Evolutionary conservation across 2,797 vertebrate species (phyloP).

Genomic region (Siniperca scherzeri): DNA sequence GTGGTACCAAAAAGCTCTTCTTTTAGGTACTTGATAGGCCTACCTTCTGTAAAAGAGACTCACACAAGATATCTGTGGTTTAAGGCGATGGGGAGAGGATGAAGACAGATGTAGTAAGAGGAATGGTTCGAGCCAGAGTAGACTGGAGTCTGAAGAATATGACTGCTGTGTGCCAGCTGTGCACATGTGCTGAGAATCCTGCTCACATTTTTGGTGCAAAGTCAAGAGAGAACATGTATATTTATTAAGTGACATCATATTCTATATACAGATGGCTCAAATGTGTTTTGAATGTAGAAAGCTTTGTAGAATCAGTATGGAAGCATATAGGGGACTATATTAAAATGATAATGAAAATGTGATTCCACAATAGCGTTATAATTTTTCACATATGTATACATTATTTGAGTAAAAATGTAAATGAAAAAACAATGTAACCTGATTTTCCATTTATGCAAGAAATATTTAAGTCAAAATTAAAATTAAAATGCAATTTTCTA

Average conservation of each 20-base stretch:
- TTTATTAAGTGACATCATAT: slow-evolving; percentile 41
- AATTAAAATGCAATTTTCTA: no score
- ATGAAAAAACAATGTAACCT: no score
- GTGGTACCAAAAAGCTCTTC: not conserved
- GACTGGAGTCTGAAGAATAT: slow-evolving; percentile 4
- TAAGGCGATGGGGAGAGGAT: not conserved
- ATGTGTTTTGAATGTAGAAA: slow-evolving; percentile 35
- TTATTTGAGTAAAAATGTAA: no score
- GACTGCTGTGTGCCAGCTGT: slow-evolving; percentile 43
- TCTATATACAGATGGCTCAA: slow-evolving; percentile 24
- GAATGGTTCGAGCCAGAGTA: slow-evolving; percentile 16
- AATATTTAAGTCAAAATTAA: no score
- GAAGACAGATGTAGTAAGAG: slow-evolving; percentile 4
- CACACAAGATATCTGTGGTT: not conserved
- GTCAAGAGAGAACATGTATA: slow-evolving; percentile 34
- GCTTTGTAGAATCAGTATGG: not conserved
- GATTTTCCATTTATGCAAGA: no score
- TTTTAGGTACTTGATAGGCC: not conserved
- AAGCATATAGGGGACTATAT: no score
- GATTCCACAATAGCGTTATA: no score
- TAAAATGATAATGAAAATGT: no score
- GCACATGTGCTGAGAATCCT: slow-evolving; percentile 58
- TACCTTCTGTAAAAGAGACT: not conserved
- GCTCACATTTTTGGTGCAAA: slow-evolving; percentile 50
- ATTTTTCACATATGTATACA: no score